Base-by-base conservation (phyloP, 2,797 vertebrate species). In the Sebastes reedi region DNA sequence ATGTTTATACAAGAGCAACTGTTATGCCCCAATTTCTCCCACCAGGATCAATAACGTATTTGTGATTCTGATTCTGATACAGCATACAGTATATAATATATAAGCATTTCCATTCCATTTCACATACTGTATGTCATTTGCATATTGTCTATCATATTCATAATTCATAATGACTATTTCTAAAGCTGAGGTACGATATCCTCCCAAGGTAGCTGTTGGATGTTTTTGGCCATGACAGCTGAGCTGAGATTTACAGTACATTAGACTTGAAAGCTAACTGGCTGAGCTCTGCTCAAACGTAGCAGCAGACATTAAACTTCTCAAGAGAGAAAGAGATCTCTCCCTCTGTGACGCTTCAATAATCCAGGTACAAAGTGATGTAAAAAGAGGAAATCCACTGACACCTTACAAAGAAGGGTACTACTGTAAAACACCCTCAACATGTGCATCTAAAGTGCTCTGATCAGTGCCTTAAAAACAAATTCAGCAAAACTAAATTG, bases 181-280 rank as follows among this genome's bases (percentile, higher is more conserved):
- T 22, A 55, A 36, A 29, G 27, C 32, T 27, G 1, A 0, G 11
- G n/a, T 8, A 11, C 36, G 29, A 59, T 56, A 14, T 56, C 36
- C 20, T 77, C 8, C 36, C 42, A 36, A 34, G 7, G 22, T 69
- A 39, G n/a, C 20, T 65, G 30, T 69, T 74, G 46, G 62, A 52
- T 70, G 13, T 32, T 59, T 58, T 58, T 62, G 32, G 32, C 14
- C 18, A 16, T 65, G 74, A 66, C 69, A 66, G 54, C 54, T 55
- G 18, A 59, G 65, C 72, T 29, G 22, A 78, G 75, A 76, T 76
- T 56, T 76, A 56, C 24, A 64, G 68, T 59, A 39, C 29, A 29
- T 58, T 73, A 59, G 29, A 67, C 80, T 77, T 82, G 77, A 80
- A 82, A 80, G 80, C 70, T 25, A 70, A 55, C 54, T 7, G 30